phyloP scores from a whole-genome alignment of 2,113 vertebrate species.

The Tachysurus vachellii region DNA sequence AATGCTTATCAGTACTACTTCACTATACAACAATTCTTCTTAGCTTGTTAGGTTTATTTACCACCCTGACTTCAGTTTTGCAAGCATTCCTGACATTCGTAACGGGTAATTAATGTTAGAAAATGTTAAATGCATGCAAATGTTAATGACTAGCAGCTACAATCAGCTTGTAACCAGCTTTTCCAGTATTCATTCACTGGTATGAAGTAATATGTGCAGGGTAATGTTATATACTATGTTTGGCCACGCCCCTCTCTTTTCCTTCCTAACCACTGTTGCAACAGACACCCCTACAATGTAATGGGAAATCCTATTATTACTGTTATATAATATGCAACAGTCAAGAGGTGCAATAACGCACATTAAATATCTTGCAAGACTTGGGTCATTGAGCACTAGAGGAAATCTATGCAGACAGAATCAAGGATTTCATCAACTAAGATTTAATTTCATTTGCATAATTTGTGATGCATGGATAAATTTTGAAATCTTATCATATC shows the following conservation, averaged over 20 bases:
- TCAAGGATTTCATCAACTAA: background rate
- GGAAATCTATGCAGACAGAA: background rate
- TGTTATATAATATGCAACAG: too few species aligned
- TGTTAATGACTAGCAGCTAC: background rate
- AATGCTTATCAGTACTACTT: background rate
- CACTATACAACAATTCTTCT: background rate
- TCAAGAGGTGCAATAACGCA: background rate
- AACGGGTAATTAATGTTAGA: background rate
- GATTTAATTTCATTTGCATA: background rate
- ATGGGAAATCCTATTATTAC: background rate
- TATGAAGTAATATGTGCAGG: background rate
- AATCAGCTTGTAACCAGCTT: background rate
- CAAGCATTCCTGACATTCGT: background rate
- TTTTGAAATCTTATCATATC: background rate
- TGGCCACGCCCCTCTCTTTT: background rate
- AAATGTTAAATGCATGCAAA: background rate
- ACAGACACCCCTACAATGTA: background rate
- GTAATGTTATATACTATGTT: background rate
- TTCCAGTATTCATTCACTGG: background rate
- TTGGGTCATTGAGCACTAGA: background rate
- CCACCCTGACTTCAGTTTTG: background rate
- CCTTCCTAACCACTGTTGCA: background rate
- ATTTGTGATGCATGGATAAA: background rate
- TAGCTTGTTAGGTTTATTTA: conserved; percentile 3
- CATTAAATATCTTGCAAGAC: background rate